Percentiles rank a stretch among this genome's conserved stretches.
These are phyloP conservation scores for Drosophila cardini DNA, from an alignment of 1,140 invertebrate species.

Conservation along the genomic window DNA sequence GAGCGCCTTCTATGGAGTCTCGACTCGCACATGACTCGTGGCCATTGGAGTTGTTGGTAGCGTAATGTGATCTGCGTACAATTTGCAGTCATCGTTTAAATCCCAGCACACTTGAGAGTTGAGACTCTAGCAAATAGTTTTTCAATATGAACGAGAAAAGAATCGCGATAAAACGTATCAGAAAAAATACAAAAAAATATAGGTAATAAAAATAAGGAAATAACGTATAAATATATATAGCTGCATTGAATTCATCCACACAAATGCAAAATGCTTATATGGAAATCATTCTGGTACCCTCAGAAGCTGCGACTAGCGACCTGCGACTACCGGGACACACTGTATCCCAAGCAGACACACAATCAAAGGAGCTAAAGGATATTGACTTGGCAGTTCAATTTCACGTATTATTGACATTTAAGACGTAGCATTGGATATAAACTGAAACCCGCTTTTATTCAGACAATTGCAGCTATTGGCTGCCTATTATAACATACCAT, in stretches of 20 bases:
- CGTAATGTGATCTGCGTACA: slow-evolving; percentile 81
- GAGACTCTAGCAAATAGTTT: slow-evolving; percentile 79
- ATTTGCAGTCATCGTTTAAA: slow-evolving; percentile 78
- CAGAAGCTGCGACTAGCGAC: not conserved
- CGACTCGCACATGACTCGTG: slow-evolving; percentile 52
- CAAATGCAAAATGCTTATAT: slow-evolving; percentile 60
- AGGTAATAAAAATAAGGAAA: slow-evolving; percentile 38
- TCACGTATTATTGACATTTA: slow-evolving; percentile 83
- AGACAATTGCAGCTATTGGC: slow-evolving; percentile 58
- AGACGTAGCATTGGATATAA: slow-evolving; percentile 68
- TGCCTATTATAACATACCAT: slow-evolving; percentile 74
- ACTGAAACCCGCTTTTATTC: slow-evolving; percentile 51
- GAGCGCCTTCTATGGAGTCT: slow-evolving; percentile 48
- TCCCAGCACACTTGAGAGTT: slow-evolving; percentile 73
- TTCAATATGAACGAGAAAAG: slow-evolving; percentile 63
- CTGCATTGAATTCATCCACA: slow-evolving; percentile 52
- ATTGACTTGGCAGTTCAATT: slow-evolving; percentile 83
- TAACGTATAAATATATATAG: slow-evolving; percentile 78
- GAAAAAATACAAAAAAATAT: slow-evolving; percentile 4
- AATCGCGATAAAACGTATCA: slow-evolving; percentile 55
- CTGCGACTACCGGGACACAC: not conserved
- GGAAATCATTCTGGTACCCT: slow-evolving; percentile 64
- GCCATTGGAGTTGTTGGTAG: slow-evolving; percentile 22
- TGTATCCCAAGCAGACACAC: not conserved
- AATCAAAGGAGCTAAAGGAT: slow-evolving; percentile 51